Evolutionary conservation across 2,888 invertebrate genomes (phyloP).

Genomic region (Suillia variegata): DNA sequence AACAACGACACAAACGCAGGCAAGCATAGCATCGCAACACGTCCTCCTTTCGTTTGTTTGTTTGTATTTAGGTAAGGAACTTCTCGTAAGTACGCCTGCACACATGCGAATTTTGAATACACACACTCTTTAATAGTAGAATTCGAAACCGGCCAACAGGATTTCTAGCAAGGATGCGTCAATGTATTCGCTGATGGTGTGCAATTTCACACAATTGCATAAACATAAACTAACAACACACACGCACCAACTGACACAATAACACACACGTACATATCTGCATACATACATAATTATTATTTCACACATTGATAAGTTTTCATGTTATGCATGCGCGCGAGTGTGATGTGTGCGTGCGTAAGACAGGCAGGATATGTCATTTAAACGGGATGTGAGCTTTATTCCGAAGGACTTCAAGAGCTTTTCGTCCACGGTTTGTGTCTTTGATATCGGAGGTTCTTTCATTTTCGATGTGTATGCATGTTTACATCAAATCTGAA

Average conservation of each 20-base stretch:
- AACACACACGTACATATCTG: not conserved
- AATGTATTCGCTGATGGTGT: not conserved
- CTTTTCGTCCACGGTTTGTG: not conserved
- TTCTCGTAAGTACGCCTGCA: not conserved
- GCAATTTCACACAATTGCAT: conserved; percentile 9
- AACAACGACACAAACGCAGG: too few species aligned
- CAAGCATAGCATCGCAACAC: too few species aligned
- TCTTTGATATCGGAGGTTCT: not conserved
- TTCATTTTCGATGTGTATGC: not conserved
- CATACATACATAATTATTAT: conserved; percentile 1
- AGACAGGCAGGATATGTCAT: not conserved
- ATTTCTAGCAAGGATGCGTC: conserved; percentile 30
- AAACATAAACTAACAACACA: conserved; percentile 6
- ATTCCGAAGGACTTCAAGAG: not conserved
- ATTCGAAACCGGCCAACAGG: conserved; percentile 46
- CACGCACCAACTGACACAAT: conserved; percentile 1
- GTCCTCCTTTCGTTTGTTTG: too few species aligned
- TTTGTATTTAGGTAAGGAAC: too few species aligned
- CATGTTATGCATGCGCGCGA: conserved; percentile 3
- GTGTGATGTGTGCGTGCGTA: conserved; percentile 1
- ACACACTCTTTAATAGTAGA: conserved; percentile 56
- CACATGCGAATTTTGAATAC: conserved; percentile 23
- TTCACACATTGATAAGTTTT: not conserved
- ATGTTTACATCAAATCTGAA: too few species aligned
- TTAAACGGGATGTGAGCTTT: too few species aligned